phyloP scores from a whole-genome alignment of 2,797 vertebrate species.

The Etheostoma perlongum region DNA sequence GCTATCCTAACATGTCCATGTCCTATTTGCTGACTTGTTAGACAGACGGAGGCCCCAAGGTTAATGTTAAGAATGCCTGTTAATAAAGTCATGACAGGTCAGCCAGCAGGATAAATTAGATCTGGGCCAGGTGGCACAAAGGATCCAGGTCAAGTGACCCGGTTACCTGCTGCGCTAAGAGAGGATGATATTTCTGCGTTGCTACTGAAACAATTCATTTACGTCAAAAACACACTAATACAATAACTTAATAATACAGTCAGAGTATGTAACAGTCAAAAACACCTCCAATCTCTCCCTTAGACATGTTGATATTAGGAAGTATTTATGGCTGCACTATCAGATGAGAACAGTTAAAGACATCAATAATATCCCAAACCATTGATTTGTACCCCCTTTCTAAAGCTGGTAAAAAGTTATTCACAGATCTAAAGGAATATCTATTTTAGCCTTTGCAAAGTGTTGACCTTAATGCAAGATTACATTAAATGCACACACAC shows the following conservation, averaged over 20 bases:
- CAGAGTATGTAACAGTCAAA: neutral
- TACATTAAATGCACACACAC: neutral
- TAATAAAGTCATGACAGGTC: conserved; percentile 73
- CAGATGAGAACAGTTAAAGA: neutral
- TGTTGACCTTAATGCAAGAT: neutral
- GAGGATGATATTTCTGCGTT: conserved; percentile 31
- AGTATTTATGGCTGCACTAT: neutral
- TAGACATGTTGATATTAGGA: neutral
- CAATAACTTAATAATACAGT: conserved; percentile 23
- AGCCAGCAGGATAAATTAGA: conserved; percentile 73
- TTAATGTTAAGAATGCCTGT: conserved; percentile 56
- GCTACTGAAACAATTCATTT: conserved; percentile 32
- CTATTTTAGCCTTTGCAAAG: neutral
- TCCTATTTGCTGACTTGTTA: conserved; percentile 46
- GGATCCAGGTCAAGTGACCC: conserved; percentile 54
- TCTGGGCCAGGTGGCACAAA: conserved; percentile 49
- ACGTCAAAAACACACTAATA: conserved; percentile 3
- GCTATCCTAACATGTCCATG: conserved; percentile 28
- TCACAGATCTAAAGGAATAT: neutral
- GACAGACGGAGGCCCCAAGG: conserved; percentile 44
- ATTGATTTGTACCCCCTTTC: neutral
- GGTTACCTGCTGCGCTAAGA: conserved; percentile 40
- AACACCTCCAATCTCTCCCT: neutral
- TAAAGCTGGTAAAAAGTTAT: neutral
- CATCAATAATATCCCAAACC: neutral